These are phyloP conservation scores for Rachycentron canadum DNA, from an alignment of 2,797 vertebrate species.

Conservation along the genomic window DNA sequence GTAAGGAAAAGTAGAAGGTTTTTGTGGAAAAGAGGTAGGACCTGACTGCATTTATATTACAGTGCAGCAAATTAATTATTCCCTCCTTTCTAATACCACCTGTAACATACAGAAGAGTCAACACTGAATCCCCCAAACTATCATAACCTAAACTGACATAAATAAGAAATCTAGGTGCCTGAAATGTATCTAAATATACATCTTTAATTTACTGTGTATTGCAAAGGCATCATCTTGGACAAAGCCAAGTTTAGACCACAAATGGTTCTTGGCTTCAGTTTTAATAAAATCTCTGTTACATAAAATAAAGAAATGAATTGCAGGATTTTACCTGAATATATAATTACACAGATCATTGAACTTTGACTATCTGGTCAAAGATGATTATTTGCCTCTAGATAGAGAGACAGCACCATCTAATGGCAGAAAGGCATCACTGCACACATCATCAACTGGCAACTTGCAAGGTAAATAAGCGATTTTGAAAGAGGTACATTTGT, in stretches of 20 bases:
- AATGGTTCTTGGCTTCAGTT: slow-evolving; percentile 33
- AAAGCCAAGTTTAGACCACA: slow-evolving; percentile 33
- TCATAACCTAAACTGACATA: slow-evolving; percentile 3
- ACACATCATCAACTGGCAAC: slow-evolving; percentile 49
- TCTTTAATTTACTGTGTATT: slow-evolving; percentile 16
- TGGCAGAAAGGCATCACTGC: slow-evolving; percentile 64
- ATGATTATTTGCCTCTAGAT: slow-evolving; percentile 47
- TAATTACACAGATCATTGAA: slow-evolving; percentile 28
- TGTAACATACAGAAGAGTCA: slow-evolving; percentile 12
- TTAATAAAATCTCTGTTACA: slow-evolving; percentile 32
- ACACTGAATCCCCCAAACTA: slow-evolving; percentile 13
- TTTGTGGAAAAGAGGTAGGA: slow-evolving; percentile 5
- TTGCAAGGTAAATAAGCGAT: slow-evolving; percentile 40
- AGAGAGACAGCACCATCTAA: slow-evolving; percentile 62
- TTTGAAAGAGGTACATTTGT: slow-evolving; percentile 47
- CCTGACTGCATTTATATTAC: slow-evolving; percentile 13
- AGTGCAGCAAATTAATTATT: neutral
- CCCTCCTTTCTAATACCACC: slow-evolving; percentile 10
- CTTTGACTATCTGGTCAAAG: slow-evolving; percentile 23
- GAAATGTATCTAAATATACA: slow-evolving; percentile 34
- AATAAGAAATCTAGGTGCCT: slow-evolving; percentile 8
- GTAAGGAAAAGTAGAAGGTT: slow-evolving; percentile 30
- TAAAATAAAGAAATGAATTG: slow-evolving; percentile 37
- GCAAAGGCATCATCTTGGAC: slow-evolving; percentile 39
- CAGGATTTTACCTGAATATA: slow-evolving; percentile 25